Percentiles rank a stretch among this genome's conserved stretches.
Conservation (phyloP, 2,797 vertebrate species). For the Hippocampus kuda region DNA sequence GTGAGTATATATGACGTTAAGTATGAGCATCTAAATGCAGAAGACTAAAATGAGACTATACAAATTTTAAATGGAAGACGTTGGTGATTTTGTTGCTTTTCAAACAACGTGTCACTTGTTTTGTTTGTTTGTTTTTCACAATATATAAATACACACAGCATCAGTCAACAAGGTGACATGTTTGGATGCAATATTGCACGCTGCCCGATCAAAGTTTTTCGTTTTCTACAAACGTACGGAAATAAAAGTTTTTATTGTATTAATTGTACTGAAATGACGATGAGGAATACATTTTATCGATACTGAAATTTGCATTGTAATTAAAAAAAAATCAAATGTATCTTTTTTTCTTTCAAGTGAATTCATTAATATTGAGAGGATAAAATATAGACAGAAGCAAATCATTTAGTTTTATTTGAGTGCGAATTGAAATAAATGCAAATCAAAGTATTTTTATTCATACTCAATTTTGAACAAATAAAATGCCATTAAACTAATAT, state of each 20-base stretch:
- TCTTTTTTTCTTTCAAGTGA: too few relatives aligned
- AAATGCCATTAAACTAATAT: too few relatives aligned
- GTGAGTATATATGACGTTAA: not conserved
- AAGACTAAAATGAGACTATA: conserved; percentile 85
- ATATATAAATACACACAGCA: conserved; percentile 79
- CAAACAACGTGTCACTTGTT: conserved; percentile 99
- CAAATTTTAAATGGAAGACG: conserved; percentile 99
- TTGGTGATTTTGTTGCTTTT: conserved; percentile 99
- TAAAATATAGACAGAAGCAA: too few relatives aligned
- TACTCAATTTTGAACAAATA: too few relatives aligned
- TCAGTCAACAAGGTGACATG: conserved; percentile 72
- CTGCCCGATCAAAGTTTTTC: conserved; percentile 62
- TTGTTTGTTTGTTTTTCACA: conserved; percentile 18
- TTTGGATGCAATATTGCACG: conserved; percentile 90
- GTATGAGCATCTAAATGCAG: not conserved
- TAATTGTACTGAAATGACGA: too few relatives aligned
- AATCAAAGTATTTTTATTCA: too few relatives aligned
- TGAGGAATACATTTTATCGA: not conserved
- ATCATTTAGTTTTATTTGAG: too few relatives aligned
- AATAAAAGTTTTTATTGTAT: not conserved
- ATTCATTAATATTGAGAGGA: too few relatives aligned
- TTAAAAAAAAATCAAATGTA: not conserved
- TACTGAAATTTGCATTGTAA: not conserved
- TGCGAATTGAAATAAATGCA: too few relatives aligned
- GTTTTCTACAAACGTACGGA: not conserved